phyloP scores from a whole-genome alignment of 2,888 invertebrate species.

The Syrista parreyssii region DNA sequence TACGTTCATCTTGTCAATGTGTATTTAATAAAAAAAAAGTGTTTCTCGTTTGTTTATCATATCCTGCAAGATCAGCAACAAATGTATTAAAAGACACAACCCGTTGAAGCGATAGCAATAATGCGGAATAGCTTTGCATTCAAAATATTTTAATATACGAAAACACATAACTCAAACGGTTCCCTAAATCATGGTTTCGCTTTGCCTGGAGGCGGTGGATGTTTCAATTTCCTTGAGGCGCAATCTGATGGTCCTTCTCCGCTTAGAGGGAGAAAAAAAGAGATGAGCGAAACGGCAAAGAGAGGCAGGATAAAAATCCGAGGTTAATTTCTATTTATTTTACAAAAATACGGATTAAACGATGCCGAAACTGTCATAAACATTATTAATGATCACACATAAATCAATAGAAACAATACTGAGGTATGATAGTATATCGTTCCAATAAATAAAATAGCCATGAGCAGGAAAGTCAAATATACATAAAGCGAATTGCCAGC shows the following conservation, averaged over 20 bases:
- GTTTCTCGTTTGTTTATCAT: background rate
- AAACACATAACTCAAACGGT: slow-evolving; percentile 62
- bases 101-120: slow-evolving; percentile 7
- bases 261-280: slow-evolving; percentile 19
- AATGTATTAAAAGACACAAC: background rate
- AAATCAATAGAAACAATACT: background rate
- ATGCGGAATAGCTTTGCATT: slow-evolving; percentile 53
- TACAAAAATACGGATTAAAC: background rate
- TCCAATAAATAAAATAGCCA: background rate
- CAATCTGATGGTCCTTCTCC: slow-evolving; percentile 70
- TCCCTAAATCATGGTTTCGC: slow-evolving; percentile 62
- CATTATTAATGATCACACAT: background rate
- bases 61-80: background rate
- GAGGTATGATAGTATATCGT: background rate
- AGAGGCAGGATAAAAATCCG: background rate
- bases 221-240: slow-evolving; percentile 86
- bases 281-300: slow-evolving; percentile 7
- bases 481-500: background rate
- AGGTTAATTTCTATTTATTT: slow-evolving; percentile 43
- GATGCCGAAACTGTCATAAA: background rate
- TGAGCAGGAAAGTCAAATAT: background rate
- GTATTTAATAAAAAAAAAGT: background rate
- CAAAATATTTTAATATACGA: slow-evolving; percentile 56
- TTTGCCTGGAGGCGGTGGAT: slow-evolving; percentile 59
- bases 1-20: background rate